Percentiles rank a stretch among this genome's conserved stretches.
These are phyloP conservation scores for Catamblyrhynchus diadema DNA, from an alignment of 2,797 vertebrate species.

Conservation along the genomic window DNA sequence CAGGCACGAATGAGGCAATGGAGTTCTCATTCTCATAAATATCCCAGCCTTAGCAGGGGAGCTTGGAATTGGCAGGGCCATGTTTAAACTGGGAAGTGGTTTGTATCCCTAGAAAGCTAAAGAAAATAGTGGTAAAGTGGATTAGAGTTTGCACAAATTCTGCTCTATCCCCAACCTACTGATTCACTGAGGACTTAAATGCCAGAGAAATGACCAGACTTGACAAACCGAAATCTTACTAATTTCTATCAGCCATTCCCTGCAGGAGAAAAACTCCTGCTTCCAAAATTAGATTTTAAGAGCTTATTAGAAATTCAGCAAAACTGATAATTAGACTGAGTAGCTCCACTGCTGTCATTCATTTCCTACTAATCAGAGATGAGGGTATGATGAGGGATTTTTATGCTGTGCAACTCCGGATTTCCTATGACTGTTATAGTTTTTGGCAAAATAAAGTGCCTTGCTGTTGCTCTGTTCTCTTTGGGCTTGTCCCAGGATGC, in stretches of 20 bases:
- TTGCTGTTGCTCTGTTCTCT: conserved; percentile 20
- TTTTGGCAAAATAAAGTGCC: conserved; percentile 14
- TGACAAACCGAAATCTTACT: neutral
- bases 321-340: conserved; percentile 48
- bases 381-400: conserved; percentile 10
- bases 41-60: neutral
- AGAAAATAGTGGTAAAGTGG: neutral
- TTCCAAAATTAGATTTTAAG: conserved; percentile 58
- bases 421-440: conserved; percentile 34
- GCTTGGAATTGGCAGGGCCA: neutral
- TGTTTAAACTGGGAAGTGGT: neutral
- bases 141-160: neutral
- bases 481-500: conserved; percentile 24
- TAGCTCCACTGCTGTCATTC: conserved; percentile 46
- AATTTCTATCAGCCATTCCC: neutral
- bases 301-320: conserved; percentile 41
- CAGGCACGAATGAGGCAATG: neutral
- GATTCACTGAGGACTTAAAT: neutral
- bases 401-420: conserved; percentile 22
- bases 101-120: neutral
- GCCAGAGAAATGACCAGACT: neutral
- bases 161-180: neutral
- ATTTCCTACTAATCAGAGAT: conserved; percentile 58
- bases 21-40: neutral
- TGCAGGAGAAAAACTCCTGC: neutral